These are phyloP conservation scores for Tychaedon coryphoeus DNA, from an alignment of 2,113 vertebrate species.

Conservation along the genomic window DNA sequence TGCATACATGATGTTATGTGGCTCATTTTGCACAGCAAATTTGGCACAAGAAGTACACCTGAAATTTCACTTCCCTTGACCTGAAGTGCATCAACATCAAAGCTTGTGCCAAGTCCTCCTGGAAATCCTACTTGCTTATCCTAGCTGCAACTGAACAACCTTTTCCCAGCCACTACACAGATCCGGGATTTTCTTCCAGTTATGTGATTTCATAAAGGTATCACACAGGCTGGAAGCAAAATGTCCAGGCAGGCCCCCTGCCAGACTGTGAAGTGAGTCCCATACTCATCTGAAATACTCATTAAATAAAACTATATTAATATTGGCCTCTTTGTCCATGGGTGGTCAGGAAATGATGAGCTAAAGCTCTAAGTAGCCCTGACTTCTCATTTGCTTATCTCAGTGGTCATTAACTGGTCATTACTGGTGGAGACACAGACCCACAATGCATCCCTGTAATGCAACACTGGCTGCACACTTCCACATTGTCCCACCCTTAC, in stretches of 20 bases:
- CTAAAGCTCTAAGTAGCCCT: neutral
- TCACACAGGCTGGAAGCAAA: neutral
- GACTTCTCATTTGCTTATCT: neutral
- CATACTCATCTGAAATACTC: neutral
- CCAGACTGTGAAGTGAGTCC: fast-evolving
- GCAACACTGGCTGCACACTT: neutral
- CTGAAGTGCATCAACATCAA: neutral
- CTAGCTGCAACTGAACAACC: neutral
- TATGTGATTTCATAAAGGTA: neutral
- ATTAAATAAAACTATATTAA: neutral
- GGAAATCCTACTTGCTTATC: neutral
- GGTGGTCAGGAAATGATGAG: neutral
- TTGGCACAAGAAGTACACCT: neutral
- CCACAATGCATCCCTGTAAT: neutral
- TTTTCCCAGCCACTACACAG: neutral
- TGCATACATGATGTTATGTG: neutral
- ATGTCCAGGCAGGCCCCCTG: neutral
- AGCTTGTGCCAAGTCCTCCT: neutral
- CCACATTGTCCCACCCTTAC: neutral
- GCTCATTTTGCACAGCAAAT: neutral
- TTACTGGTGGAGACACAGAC: neutral
- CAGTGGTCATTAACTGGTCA: slow-evolving; percentile 8
- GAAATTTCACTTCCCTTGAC: neutral
- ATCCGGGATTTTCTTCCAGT: neutral
- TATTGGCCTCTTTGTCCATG: neutral